Percentiles rank a stretch among this genome's conserved stretches.
Conservation (phyloP, 2,797 vertebrate species). For the Chromobotia macracanthus region DNA sequence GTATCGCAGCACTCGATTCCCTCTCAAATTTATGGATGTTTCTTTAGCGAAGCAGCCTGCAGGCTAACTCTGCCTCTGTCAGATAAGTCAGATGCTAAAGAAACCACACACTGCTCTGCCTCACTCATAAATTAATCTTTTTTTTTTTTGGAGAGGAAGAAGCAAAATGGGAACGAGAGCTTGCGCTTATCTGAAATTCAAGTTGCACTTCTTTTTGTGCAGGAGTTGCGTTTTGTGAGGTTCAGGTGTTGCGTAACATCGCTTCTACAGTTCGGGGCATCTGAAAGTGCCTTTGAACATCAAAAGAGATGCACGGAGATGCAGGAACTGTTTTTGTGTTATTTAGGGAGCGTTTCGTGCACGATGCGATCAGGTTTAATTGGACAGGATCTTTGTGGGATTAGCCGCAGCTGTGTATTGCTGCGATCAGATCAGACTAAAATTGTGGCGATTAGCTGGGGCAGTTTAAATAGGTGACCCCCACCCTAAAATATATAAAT, state of each 20-base stretch:
- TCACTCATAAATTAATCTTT: constrained; percentile 16
- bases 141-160: constrained; percentile 28
- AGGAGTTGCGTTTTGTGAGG: neutral
- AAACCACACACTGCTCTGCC: constrained; percentile 26
- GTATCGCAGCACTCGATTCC: neutral
- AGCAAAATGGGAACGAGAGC: constrained; percentile 27
- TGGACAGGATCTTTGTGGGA: neutral
- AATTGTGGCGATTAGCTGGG: constrained; percentile 14
- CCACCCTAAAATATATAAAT: neutral
- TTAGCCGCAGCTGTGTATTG: neutral
- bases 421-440: neutral
- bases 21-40: constrained; percentile 30
- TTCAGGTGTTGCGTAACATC: neutral
- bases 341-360: neutral
- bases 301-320: neutral
- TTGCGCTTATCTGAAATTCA: constrained; percentile 14
- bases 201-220: constrained; percentile 26
- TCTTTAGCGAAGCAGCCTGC: constrained; percentile 37
- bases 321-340: no score
- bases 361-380: neutral
- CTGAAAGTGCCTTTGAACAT: constrained; percentile 17
- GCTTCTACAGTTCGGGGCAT: neutral
- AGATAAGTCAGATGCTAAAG: constrained; percentile 41
- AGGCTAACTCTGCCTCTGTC: constrained; percentile 49
- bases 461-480: neutral